Evolutionary conservation across 2,888 invertebrate species (phyloP), one percentile per base, ranked within the genome.

Genomic region (Drosophila nr. medialis): DNA sequence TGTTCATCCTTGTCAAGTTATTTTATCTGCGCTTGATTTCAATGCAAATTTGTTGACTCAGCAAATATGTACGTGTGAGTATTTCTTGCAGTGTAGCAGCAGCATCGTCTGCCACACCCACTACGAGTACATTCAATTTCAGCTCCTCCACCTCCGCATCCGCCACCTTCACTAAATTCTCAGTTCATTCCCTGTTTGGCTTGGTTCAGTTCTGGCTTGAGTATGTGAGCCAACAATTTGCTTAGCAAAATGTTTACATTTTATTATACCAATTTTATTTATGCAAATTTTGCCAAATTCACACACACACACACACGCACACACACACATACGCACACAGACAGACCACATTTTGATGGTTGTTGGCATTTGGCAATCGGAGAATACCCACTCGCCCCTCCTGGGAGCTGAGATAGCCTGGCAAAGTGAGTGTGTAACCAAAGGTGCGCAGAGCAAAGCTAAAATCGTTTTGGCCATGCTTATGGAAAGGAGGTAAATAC

Each of bases 241-340:
- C 89, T 86, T 75, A 75, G 84, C 81, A 86, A 84, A 89, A 84
- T 84, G 86, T 83, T 83, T 83, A 86, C 83, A 88, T 83, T 83
- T 83, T 83, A 86, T 89, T 84, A 84, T 89, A 75, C 81, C 89
- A 84, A 83, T 84, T 84, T 84, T 89, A 84, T 89, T 86, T 89
- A 86, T 84, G 87, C 87, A 89, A 89, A 89, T 83, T 88, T 66
- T 48, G 55, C 71, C 80, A 86, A 76, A 81, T 70, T 81, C 59
- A 79, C 75, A 29, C 49, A 58, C 74, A 53, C n/a, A 27, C 42
- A 71, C 55, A 81, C 55, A 24, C 24, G 77, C 56, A 27, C 49
- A 53, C 40, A 27, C 50, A 51, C 60, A 62, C 27, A 45, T 34
- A 71, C 32, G 40, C 42, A 48, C 24, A 30, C 75, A 58, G 30